These are phyloP conservation scores for Microchirus variegatus DNA, from an alignment of 2,797 vertebrate species.

Conservation along the genomic window DNA sequence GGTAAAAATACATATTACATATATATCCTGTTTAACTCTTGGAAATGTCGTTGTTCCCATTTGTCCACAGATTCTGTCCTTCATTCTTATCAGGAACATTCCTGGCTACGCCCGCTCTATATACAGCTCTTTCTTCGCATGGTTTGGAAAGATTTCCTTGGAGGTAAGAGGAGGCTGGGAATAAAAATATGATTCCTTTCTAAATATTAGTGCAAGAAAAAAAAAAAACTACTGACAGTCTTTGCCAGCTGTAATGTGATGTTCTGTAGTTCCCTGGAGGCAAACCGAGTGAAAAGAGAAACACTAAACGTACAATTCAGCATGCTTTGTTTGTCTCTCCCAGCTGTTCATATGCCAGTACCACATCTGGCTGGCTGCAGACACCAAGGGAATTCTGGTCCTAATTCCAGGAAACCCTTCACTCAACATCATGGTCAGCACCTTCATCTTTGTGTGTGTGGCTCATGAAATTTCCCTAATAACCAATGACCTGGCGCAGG, in stretches of 20 bases:
- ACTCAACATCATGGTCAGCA: constrained; percentile 94
- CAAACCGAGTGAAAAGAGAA: neutral
- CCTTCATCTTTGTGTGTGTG: constrained; percentile 98
- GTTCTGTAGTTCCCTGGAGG: neutral
- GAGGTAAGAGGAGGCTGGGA: constrained; percentile 83
- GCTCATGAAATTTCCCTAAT: constrained; percentile 97
- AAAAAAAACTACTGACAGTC: no score
- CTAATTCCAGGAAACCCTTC: constrained; percentile 93
- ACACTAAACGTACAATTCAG: neutral
- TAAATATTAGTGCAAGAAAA: no score
- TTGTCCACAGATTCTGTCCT: constrained; percentile 90
- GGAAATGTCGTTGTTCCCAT: constrained; percentile 12
- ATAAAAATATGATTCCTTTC: no score
- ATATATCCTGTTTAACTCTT: constrained; percentile 10
- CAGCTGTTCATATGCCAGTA: constrained; percentile 99
- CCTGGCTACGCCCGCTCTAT: constrained; percentile 94
- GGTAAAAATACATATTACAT: no score
- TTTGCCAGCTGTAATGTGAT: no score
- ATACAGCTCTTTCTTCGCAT: constrained; percentile 98
- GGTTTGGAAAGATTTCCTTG: constrained; percentile 98
- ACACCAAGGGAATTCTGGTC: constrained; percentile 96
- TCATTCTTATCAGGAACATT: constrained; percentile 97
- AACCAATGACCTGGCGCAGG: constrained; percentile 95
- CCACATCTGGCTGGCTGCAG: constrained; percentile 98
- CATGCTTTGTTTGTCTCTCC: constrained; percentile 45